Percentiles rank a stretch among this genome's conserved stretches.
Conservation (phyloP, 2,113 vertebrate species). For the Neolamprologus hecqui region DNA sequence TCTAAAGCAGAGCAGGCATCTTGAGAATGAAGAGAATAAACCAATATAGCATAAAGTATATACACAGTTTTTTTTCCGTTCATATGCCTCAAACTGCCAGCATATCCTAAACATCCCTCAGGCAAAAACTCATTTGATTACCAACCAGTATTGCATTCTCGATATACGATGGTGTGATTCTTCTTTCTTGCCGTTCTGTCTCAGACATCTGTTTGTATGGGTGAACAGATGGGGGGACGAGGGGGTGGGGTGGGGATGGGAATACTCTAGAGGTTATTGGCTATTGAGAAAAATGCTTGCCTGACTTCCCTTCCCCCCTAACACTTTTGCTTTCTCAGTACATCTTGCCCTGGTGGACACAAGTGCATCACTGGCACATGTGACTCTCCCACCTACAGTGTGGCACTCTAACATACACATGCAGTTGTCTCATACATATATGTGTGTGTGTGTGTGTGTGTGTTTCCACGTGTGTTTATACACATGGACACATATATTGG, state of each 20-base stretch:
- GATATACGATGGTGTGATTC: conserved; percentile 17
- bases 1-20: not conserved
- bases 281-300: conserved; percentile 48
- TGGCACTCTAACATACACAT: not conserved
- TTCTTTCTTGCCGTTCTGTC: conserved; percentile 21
- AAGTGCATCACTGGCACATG: conserved; percentile 40
- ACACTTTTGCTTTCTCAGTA: conserved; percentile 35
- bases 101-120: conserved; percentile 35
- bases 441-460: not conserved
- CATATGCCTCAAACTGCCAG: conserved; percentile 15
- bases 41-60: not conserved
- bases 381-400: conserved; percentile 33
- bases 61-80: not conserved
- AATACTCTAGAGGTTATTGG: conserved; percentile 22
- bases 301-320: conserved; percentile 24
- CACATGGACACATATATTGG: not conserved
- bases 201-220: conserved; percentile 55
- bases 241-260: not conserved
- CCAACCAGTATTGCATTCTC: conserved; percentile 26
- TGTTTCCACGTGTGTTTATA: not conserved
- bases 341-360: conserved; percentile 41
- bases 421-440: not conserved
- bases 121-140: conserved; percentile 52
- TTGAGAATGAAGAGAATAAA: conserved; percentile 21
- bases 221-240: conserved; percentile 32